Evolutionary conservation across 2,797 vertebrate genomes (phyloP).

Genomic region (Tenualosa ilisha): DNA sequence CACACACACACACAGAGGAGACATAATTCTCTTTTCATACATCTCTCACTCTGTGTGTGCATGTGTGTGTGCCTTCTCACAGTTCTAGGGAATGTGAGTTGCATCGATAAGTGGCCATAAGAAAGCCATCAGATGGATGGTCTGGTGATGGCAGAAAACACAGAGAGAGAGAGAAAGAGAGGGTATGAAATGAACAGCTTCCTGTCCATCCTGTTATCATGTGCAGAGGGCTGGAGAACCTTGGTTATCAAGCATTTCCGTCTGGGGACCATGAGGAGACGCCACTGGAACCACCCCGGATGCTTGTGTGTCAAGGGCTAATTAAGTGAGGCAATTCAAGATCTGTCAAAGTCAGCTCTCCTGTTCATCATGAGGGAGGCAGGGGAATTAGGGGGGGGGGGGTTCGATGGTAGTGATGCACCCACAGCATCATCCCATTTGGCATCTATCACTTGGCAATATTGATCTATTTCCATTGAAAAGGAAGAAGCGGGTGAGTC

Average conservation of each 20-base stretch:
- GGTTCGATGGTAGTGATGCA: not conserved
- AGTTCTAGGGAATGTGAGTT: constrained; percentile 7
- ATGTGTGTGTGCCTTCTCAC: constrained; percentile 20
- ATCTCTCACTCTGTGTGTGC: not conserved
- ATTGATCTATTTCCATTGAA: constrained; percentile 41
- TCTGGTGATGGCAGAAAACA: constrained; percentile 52
- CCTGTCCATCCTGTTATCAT: not conserved
- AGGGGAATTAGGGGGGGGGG: constrained; percentile 34
- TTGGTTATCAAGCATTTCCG: not conserved
- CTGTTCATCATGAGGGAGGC: constrained; percentile 26
- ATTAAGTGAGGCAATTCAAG: constrained; percentile 60
- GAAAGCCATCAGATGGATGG: constrained; percentile 26
- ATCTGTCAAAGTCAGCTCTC: constrained; percentile 57
- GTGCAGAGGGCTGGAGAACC: not conserved
- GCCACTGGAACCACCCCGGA: constrained; percentile 33
- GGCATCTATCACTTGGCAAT: constrained; percentile 29
- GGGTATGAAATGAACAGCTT: not conserved
- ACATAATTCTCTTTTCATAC: constrained; percentile 13
- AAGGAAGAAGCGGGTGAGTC: constrained; percentile 12
- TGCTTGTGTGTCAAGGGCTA: constrained; percentile 62
- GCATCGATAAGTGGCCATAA: constrained; percentile 41
- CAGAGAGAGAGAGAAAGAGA: not conserved
- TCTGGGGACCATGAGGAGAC: not conserved
- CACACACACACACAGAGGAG: not conserved
- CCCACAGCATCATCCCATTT: constrained; percentile 26